Conservation (phyloP, 2,797 vertebrate genomes). For the Eupleurogrammus muticus region DNA sequence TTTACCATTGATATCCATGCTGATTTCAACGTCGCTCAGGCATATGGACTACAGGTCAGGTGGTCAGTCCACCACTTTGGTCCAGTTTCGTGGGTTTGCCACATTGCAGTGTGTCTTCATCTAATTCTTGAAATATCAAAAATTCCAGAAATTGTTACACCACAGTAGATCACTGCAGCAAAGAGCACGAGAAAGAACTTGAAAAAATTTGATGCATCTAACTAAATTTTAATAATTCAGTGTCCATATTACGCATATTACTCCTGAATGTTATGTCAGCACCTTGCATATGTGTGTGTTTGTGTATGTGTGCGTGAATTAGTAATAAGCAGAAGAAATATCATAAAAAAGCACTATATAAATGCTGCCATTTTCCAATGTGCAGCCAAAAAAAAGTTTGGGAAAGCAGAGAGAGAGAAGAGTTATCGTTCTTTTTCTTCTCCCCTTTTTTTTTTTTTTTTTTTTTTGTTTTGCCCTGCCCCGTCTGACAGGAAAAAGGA, state of each 20-base stretch:
- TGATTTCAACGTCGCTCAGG: too few relatives aligned
- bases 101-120: neutral
- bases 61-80: too few relatives aligned
- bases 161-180: neutral
- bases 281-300: too few relatives aligned
- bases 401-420: neutral
- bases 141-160: slow-evolving; percentile 14
- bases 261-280: too few relatives aligned
- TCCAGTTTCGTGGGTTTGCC: slow-evolving; percentile 2
- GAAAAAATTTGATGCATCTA: too few relatives aligned
- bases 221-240: too few relatives aligned
- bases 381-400: neutral
- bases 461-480: slow-evolving; percentile 41
- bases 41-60: too few relatives aligned
- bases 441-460: neutral
- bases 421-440: slow-evolving; percentile 14
- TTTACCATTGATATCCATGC: too few relatives aligned
- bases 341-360: neutral
- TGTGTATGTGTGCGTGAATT: too few relatives aligned
- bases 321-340: too few relatives aligned
- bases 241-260: too few relatives aligned
- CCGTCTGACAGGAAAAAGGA: slow-evolving; percentile 78
- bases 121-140: slow-evolving; percentile 3
- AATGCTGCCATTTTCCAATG: neutral
- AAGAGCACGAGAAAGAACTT: too few relatives aligned